Evolutionary conservation across 2,888 invertebrate genomes (phyloP).

Genomic region (Caenorhabditis angaria): DNA sequence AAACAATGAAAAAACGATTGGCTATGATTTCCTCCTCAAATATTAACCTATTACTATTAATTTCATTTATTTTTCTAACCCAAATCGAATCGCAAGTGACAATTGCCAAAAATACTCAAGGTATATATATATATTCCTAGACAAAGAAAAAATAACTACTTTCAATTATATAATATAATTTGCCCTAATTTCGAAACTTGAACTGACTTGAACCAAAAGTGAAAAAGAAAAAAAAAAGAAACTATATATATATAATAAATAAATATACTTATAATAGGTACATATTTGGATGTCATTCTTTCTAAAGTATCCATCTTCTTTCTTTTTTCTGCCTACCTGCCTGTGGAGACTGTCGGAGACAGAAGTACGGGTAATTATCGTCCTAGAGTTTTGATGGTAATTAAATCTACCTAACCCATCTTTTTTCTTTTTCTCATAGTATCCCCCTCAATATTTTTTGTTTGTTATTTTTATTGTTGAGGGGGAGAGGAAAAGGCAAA

Average conservation of each 20-base stretch:
- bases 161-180: no score
- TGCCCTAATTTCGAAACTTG: constrained; percentile 2
- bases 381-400: constrained; percentile 12
- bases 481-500: not conserved
- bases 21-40: not conserved
- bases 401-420: constrained; percentile 8
- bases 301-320: not conserved
- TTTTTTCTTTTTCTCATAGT: not conserved
- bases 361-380: constrained; percentile 13
- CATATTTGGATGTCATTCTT: not conserved
- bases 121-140: no score
- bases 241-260: not conserved
- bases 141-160: not conserved
- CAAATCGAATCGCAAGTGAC: constrained; percentile 21
- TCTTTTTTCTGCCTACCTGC: not conserved
- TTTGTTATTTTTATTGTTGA: constrained; percentile 6
- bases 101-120: constrained; percentile 35
- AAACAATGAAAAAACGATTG: constrained; percentile 2
- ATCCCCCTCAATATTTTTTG: not conserved
- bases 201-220: no score
- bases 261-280: not conserved
- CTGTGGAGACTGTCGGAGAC: constrained; percentile 5
- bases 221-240: no score
- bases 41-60: not conserved
- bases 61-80: not conserved